Conservation (phyloP, 2,797 vertebrate genomes). For the Acanthiza pusilla region DNA sequence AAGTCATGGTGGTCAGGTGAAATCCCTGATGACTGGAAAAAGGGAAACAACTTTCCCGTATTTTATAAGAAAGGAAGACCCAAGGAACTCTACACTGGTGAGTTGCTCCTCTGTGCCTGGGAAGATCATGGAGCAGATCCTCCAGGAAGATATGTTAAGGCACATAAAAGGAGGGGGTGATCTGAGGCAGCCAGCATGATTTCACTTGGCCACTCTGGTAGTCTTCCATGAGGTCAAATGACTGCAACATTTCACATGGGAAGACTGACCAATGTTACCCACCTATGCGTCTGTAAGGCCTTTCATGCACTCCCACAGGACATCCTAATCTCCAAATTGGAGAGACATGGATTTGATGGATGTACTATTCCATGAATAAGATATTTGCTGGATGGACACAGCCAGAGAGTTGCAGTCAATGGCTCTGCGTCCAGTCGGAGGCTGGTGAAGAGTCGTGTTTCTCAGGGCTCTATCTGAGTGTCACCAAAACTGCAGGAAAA, state of each 20-base stretch:
- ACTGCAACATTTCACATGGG: background rate
- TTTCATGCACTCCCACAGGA: background rate
- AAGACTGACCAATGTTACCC: background rate
- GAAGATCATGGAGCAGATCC: background rate
- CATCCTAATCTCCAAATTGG: background rate
- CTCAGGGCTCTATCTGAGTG: too few species aligned
- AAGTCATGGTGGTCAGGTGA: background rate
- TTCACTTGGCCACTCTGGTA: background rate
- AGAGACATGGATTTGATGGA: background rate
- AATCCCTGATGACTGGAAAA: background rate
- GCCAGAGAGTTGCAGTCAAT: background rate
- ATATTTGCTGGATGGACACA: background rate
- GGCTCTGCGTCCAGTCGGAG: background rate
- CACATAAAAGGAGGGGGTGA: background rate
- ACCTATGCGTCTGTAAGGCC: background rate
- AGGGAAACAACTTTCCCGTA: background rate
- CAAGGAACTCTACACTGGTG: background rate
- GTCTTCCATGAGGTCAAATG: background rate
- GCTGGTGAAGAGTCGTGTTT: background rate
- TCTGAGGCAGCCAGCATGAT: background rate
- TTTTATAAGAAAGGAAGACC: background rate
- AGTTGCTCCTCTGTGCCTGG: background rate
- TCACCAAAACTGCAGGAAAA: too few species aligned
- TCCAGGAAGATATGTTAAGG: background rate
- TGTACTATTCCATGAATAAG: background rate